phyloP scores from a whole-genome alignment of 2,113 vertebrate species.

The Chaetodon auriga region DNA sequence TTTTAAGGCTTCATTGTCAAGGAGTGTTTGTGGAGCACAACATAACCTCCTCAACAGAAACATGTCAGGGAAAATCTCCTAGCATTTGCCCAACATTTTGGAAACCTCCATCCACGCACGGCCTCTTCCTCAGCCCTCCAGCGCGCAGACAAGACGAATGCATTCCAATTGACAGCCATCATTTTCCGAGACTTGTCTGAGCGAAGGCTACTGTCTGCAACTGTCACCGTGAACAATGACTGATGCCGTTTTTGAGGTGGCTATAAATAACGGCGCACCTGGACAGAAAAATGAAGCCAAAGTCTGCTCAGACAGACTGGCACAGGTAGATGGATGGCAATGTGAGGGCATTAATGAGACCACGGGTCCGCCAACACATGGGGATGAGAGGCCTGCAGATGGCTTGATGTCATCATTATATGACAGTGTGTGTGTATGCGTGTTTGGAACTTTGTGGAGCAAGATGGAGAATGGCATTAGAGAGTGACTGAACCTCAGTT shows the following conservation, averaged over 20 bases:
- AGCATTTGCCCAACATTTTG: background rate
- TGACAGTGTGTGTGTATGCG: background rate
- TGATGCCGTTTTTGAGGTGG: conserved; percentile 38
- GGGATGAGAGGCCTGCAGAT: conserved; percentile 59
- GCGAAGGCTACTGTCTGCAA: conserved; percentile 24
- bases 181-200: background rate
- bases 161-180: conserved; percentile 17
- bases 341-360: conserved; percentile 64
- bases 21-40: background rate
- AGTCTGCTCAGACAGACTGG: conserved; percentile 48
- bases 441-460: background rate
- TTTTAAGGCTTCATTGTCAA: background rate
- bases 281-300: conserved; percentile 57
- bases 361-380: conserved; percentile 45
- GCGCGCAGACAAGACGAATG: background rate
- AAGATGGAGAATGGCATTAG: background rate
- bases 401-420: conserved; percentile 65
- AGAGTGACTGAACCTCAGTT: background rate
- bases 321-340: conserved; percentile 65
- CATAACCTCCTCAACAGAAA: background rate
- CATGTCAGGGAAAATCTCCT: background rate
- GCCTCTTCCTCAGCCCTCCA: accelerated
- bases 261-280: conserved; percentile 71
- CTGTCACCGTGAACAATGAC: conserved; percentile 56
- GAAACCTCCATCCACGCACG: background rate